A percentile compares a stretch with the other conserved stretches of the same genome.
phyloP scores from a whole-genome alignment of 1,140 invertebrate genomes.

The Apis cerana region DNA sequence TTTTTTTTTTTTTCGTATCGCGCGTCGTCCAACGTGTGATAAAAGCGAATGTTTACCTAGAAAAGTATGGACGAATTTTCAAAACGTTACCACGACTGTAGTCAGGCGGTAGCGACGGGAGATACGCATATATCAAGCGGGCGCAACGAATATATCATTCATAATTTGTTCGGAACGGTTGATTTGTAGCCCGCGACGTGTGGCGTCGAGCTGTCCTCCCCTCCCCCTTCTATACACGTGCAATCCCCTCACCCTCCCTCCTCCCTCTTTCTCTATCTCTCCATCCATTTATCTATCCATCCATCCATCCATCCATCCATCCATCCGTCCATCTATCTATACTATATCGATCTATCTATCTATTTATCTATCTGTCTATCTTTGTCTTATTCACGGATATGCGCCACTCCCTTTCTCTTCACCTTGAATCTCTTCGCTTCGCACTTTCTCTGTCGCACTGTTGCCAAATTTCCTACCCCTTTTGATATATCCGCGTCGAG shows the following conservation, averaged over 20 bases:
- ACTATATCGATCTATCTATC: neutral
- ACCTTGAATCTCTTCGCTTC: constrained; percentile 12
- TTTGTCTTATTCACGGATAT: constrained; percentile 22
- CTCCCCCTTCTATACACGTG: constrained; percentile 5
- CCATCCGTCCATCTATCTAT: neutral
- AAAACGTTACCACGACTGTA: constrained; percentile 56
- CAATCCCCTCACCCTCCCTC: constrained; percentile 14
- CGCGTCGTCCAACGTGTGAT: neutral
- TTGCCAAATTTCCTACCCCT: constrained; percentile 12
- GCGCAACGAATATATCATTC: constrained; percentile 81
- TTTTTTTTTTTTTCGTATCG: no score
- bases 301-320: neutral
- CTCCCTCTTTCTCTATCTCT: neutral
- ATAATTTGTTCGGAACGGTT: constrained; percentile 81
- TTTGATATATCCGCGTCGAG: constrained; percentile 58
- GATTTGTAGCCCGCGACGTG: constrained; percentile 79
- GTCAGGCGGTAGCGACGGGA: constrained; percentile 66
- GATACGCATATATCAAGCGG: constrained; percentile 78
- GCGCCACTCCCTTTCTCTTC: constrained; percentile 37
- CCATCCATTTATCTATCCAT: neutral
- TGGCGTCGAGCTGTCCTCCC: constrained; percentile 74
- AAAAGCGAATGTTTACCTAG: constrained; percentile 54
- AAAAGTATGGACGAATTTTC: constrained; percentile 62
- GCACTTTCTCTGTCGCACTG: constrained; percentile 30
- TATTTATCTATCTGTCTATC: neutral